phyloP scores from a whole-genome alignment of 2,797 vertebrate species.

The Furcifer pardalis region DNA sequence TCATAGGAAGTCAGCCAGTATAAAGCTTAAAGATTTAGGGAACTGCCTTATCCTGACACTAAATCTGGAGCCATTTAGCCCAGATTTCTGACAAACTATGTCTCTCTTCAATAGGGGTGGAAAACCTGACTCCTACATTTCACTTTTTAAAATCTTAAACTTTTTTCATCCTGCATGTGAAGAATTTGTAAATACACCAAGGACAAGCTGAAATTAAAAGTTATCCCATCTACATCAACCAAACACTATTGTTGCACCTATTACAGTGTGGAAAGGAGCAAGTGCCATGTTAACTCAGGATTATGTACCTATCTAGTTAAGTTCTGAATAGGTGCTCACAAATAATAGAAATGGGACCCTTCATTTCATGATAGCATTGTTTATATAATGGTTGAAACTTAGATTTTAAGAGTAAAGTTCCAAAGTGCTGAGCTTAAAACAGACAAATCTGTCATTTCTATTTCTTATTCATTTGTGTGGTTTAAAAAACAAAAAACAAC shows the following conservation, averaged over 20 bases:
- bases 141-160: not conserved
- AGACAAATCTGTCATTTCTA: not conserved
- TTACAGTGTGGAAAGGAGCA: not conserved
- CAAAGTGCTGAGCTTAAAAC: too few species aligned
- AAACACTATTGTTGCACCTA: not conserved
- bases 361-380: not conserved
- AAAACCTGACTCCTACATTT: not conserved
- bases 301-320: not conserved
- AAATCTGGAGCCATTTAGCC: not conserved
- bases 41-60: slow-evolving; percentile 56
- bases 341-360: not conserved
- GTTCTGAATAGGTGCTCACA: too few species aligned
- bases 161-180: not conserved
- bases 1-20: not conserved
- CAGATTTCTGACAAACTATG: slow-evolving; percentile 27
- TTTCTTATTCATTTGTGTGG: not conserved
- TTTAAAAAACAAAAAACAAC: not conserved
- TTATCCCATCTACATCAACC: not conserved
- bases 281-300: not conserved
- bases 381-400: not conserved
- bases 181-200: not conserved
- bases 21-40: slow-evolving; percentile 39
- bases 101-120: not conserved
- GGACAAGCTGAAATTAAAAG: not conserved
- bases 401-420: not conserved